A percentile compares a stretch with the other conserved stretches of the same genome.
Conservation (phyloP, 2,113 vertebrate genomes). For the Boulengeromyrus knoepffleri region DNA sequence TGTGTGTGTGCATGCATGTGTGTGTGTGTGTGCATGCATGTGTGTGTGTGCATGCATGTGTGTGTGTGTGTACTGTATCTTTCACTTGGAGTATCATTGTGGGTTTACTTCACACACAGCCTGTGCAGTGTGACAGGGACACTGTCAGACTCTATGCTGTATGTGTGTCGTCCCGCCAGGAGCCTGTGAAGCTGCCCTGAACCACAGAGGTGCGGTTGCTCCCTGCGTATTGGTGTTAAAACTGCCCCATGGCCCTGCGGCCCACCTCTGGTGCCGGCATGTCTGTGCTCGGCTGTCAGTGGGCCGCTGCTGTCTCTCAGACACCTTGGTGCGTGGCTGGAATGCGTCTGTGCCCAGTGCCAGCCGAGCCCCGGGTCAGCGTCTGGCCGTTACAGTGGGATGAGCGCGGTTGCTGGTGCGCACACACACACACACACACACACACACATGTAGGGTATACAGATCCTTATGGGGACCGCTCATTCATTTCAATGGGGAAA, state of each 20-base stretch:
- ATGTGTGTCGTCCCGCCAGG: background rate
- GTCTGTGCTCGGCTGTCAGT: background rate
- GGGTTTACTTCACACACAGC: background rate
- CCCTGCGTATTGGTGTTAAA: background rate
- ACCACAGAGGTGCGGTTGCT: background rate
- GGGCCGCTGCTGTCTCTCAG: background rate
- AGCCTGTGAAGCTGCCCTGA: background rate
- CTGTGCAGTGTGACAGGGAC: background rate
- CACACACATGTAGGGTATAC: no score
- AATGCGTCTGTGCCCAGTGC: background rate
- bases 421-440: background rate
- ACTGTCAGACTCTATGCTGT: background rate
- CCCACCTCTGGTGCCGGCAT: background rate
- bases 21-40: no score
- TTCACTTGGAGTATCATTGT: background rate
- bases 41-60: no score
- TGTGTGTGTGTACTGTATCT: background rate
- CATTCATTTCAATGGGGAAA: no score
- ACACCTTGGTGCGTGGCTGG: slow-evolving; percentile 1
- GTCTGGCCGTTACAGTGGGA: background rate
- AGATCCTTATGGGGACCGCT: no score
- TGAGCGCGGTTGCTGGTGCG: background rate
- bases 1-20: no score
- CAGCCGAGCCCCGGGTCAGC: background rate
- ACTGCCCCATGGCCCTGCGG: background rate